A percentile compares a stretch with the other conserved stretches of the same genome.
phyloP scores from a whole-genome alignment of 64 coral and sea anemone species.

The Actinia tenebrosa region DNA sequence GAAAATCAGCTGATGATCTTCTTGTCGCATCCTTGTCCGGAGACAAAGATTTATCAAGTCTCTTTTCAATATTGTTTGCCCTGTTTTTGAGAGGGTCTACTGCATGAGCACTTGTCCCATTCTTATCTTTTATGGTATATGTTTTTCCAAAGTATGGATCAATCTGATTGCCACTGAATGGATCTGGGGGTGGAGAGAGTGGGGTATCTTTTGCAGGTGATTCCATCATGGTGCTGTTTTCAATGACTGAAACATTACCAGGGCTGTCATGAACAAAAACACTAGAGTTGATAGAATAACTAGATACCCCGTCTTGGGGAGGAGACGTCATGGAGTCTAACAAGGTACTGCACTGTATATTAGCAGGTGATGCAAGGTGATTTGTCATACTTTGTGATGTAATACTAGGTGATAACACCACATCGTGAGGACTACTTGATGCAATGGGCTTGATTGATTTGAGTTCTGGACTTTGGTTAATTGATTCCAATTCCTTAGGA shows the following conservation, averaged over 20 bases:
- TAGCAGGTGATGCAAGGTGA: not conserved
- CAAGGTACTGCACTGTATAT: not conserved
- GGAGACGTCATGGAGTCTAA: not conserved
- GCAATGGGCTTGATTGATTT: slow-evolving; percentile 36
- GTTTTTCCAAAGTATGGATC: slow-evolving; percentile 58
- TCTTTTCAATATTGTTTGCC: not conserved
- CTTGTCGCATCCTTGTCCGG: not conserved
- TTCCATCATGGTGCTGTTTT: slow-evolving; percentile 3
- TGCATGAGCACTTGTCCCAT: not conserved
- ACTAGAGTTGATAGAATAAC: slow-evolving; percentile 41
- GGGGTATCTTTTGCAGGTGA: slow-evolving; percentile 3
- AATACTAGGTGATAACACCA: slow-evolving; percentile 10
- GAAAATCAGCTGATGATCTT: slow-evolving; percentile 14
- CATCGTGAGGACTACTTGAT: slow-evolving; percentile 44
- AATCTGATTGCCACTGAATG: not conserved
- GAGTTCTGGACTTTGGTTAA: slow-evolving; percentile 1
- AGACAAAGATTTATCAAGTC: not conserved
- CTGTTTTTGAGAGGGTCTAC: not conserved
- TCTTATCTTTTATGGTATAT: slow-evolving; percentile 42
- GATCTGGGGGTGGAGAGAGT: slow-evolving; percentile 14
- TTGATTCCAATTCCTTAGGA: not conserved
- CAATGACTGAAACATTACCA: slow-evolving; percentile 28
- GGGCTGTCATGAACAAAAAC: slow-evolving; percentile 36
- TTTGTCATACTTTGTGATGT: not conserved
- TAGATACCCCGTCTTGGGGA: slow-evolving; percentile 18